Base-by-base conservation (phyloP, 2,113 vertebrate genomes). In the Chionis minor region DNA sequence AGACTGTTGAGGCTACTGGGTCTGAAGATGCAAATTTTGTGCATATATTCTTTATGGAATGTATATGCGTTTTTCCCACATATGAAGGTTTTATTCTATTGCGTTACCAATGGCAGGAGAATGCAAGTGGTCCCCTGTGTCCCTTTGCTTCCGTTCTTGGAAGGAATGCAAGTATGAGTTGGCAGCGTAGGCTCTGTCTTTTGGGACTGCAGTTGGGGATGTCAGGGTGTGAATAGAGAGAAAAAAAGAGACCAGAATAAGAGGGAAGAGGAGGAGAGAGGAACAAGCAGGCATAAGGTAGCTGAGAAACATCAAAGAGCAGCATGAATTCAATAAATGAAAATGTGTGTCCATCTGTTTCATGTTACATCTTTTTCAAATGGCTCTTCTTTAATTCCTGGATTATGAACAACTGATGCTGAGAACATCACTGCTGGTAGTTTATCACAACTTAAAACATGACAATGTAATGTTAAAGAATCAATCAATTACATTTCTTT, bases 281-380 rank as follows among this genome's bases (percentile, higher is more conserved):
- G 72, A 81, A 84, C 70, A 95, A 86, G 26, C 51, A 70, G 24
- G 24, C 63, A 33, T 38, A 85, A 93, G 27, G 22, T 83, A 84
- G 70, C 32, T 1, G 7, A 69, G 58, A 88, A 90, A 79, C 22
- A 71, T 62, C 38, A 72, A 74, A 73, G 40, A 93, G 47, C 54
- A 83, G 45, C n/a, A 27, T 61, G n/a, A 92, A 92, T 84, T 88
- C 61, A 65, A 86, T 69, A 91, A 92, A 78, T 71, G 63, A 86
- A 90, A 95, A 71, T 40, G 12, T 51, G 12, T 42, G 38, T 92
- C 82, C 81, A 65, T 94, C 82, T 94, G 56, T 84, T 95, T 90
- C 63, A 33, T 58, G 58, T 84, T 96, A 32, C 33, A 56, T 71
- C 49, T 91, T 95, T 94, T 62, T 20, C 23, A 91, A 91, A 80